Evolutionary conservation across 2,888 invertebrate genomes (phyloP), one percentile per base, ranked within the genome.

Genomic region (Gastrophysa polygoni): DNA sequence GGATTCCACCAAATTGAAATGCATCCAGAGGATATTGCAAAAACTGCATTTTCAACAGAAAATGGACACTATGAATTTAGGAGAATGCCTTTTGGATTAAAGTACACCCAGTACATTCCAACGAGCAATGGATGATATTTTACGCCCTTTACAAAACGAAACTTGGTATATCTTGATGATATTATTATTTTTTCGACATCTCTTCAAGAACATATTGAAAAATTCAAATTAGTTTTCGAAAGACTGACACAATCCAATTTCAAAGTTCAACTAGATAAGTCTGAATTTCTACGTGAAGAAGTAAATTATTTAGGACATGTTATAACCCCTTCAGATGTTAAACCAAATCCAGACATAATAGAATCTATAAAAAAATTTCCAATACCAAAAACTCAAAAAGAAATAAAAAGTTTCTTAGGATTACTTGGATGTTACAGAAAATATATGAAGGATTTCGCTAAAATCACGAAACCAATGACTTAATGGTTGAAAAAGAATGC

Each of bases 121-220:
- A 28, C 4, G 28, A 28, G 8, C 8, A 4, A 28, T 28, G 28
- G 28, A 28, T 8, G 8, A 28, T 8, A 28, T 28, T 28, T 28
- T 28, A 8, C 4, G 28, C 4, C 5, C 5, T 6, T 28, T 28
- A 28, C 28, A 28, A 28, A 28, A 28, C 8, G 28, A 28, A 28
- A 28, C 8, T 6, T 28, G 28, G 28, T 28, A 4, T 28, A 28
- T 28, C 28, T 28, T 8, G 28, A 28, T 28, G 28, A 28, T 28
- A 28, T 28, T 8, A 4, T 28, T 6, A 28, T 28, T 28, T 28
- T n/a, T n/a, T n/a, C n/a, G n/a, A n/a, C n/a, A n/a, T n/a, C n/a
- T n/a, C n/a, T n/a, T n/a, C n/a, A n/a, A 0, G 92, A 93, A 0
- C n/a, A 55, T 20, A 21, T 44, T 17, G 21, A 32, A 16, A 55